Percentiles rank a stretch among this genome's conserved stretches.
Conservation (phyloP, 1,140 invertebrate genomes). For the Drosophila simulans region DNA sequence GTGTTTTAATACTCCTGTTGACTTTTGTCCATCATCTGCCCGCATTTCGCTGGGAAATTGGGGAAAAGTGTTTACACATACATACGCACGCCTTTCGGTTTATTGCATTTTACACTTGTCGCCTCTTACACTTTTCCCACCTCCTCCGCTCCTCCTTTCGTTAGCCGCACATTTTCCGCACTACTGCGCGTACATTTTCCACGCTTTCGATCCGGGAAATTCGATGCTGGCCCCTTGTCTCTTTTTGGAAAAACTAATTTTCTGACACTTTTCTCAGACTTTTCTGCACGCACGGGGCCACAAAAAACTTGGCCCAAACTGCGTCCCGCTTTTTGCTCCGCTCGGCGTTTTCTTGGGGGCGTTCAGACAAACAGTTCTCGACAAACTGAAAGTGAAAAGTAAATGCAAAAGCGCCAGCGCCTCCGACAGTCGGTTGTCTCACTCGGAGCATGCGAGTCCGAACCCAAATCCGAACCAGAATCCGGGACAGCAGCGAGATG, state of each 20-base stretch:
- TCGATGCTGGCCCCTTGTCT: conserved; percentile 30
- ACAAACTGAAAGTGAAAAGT: conserved; percentile 78
- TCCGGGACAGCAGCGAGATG: conserved; percentile 59
- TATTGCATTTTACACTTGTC: conserved; percentile 47
- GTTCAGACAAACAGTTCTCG: conserved; percentile 76
- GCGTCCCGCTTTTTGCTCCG: conserved; percentile 39
- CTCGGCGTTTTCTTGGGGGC: conserved; percentile 29
- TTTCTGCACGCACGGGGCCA: conserved; percentile 62
- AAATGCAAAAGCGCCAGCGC: conserved; percentile 63
- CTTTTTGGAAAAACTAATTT: conserved; percentile 24
- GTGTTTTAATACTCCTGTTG: conserved; percentile 36
- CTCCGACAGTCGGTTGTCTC: conserved; percentile 25
- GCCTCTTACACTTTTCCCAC: conserved; percentile 40
- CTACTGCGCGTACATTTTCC: conserved; percentile 54
- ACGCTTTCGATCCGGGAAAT: conserved; percentile 40
- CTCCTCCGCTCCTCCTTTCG: conserved; percentile 44
- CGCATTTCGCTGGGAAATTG: conserved; percentile 16
- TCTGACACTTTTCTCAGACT: conserved; percentile 10
- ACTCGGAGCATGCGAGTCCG: too few species aligned
- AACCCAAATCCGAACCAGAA: conserved; percentile 45
- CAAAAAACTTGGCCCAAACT: conserved; percentile 35
- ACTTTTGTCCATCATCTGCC: not conserved
- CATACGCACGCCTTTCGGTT: conserved; percentile 15
- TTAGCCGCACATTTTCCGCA: conserved; percentile 72
- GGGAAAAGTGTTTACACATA: conserved; percentile 16